A percentile compares a stretch with the other conserved stretches of the same genome.
Conservation (phyloP, 2,888 invertebrate genomes). For the Xanthorhoe designata region DNA sequence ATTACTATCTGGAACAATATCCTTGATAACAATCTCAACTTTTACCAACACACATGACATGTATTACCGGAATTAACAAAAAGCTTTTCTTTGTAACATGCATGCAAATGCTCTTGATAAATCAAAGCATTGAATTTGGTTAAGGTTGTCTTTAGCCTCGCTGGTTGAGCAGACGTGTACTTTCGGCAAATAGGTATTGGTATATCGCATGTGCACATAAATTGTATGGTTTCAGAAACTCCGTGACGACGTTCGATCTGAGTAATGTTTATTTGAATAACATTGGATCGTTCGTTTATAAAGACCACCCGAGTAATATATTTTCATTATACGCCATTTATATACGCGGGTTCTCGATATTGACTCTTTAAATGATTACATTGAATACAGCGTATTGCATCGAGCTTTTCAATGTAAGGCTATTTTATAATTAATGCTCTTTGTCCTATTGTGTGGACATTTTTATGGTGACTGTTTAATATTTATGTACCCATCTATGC, state of each 20-base stretch:
- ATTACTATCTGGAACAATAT: no score
- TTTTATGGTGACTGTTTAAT: slow-evolving; percentile 29
- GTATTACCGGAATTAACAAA: slow-evolving; percentile 9
- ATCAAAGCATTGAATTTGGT: slow-evolving; percentile 41
- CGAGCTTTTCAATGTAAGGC: slow-evolving; percentile 57
- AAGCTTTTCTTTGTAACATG: slow-evolving; percentile 35
- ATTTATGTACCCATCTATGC: neutral
- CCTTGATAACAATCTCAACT: no score
- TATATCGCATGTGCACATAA: slow-evolving; percentile 41
- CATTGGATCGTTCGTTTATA: slow-evolving; percentile 72
- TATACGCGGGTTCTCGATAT: slow-evolving; percentile 69
- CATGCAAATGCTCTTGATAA: slow-evolving; percentile 43
- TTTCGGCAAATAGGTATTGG: slow-evolving; percentile 34
- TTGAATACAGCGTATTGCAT: slow-evolving; percentile 61
- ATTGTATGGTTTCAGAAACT: slow-evolving; percentile 72
- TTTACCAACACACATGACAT: neutral
- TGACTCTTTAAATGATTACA: slow-evolving; percentile 74
- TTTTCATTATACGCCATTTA: slow-evolving; percentile 80
- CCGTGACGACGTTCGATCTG: slow-evolving; percentile 68
- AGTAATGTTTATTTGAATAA: slow-evolving; percentile 78
- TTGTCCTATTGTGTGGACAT: slow-evolving; percentile 39
- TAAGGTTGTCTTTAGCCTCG: slow-evolving; percentile 34
- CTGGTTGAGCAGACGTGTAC: slow-evolving; percentile 42
- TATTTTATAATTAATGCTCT: slow-evolving; percentile 65
- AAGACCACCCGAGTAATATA: slow-evolving; percentile 71